Conservation (phyloP, 1,140 invertebrate genomes). For the Euura lappo region DNA sequence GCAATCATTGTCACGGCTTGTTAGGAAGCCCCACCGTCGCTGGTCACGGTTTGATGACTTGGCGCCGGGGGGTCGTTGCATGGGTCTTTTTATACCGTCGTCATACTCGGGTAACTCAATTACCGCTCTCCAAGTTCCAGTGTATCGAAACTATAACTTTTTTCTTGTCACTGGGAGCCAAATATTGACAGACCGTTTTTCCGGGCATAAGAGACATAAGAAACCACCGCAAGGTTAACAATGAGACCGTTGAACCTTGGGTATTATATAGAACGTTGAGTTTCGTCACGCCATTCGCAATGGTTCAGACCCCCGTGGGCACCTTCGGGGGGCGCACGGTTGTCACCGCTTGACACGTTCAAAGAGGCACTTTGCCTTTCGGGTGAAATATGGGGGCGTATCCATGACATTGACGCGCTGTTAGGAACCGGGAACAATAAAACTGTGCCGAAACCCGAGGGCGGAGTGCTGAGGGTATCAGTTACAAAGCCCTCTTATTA, state of each 20-base stretch:
- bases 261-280: neutral
- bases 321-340: neutral
- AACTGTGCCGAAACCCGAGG: neutral
- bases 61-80: neutral
- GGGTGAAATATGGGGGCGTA: neutral
- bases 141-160: too few species aligned
- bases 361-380: neutral
- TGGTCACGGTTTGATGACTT: neutral
- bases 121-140: too few species aligned
- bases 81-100: too few species aligned
- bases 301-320: neutral
- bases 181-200: neutral
- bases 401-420: neutral
- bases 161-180: neutral
- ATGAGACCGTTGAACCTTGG: neutral
- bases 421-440: neutral
- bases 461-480: conserved; percentile 6
- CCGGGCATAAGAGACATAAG: neutral
- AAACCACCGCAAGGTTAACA: neutral
- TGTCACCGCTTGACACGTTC: conserved; percentile 1
- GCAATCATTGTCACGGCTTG: neutral
- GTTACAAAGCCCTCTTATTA: neutral
- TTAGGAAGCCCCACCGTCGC: neutral
- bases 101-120: too few species aligned
- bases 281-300: neutral